phyloP scores from a whole-genome alignment of 2,113 vertebrate species.

The Eclectus roratus region DNA sequence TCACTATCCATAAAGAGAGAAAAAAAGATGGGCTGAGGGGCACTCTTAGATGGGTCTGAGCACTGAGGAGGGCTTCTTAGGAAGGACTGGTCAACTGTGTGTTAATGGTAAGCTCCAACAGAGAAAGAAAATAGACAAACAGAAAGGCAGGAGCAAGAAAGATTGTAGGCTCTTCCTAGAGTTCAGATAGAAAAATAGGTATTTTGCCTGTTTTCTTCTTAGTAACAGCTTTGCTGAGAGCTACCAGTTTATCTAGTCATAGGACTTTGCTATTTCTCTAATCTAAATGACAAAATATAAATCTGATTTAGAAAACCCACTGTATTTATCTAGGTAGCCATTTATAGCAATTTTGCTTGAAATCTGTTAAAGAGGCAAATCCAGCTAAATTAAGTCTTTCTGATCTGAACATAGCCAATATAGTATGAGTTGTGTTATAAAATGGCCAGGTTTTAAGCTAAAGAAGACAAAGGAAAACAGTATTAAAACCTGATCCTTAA shows the following conservation, averaged over 20 bases:
- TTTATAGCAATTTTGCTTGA: neutral
- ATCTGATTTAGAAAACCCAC: neutral
- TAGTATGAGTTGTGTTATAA: neutral
- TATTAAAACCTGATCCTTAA: neutral
- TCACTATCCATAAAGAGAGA: neutral
- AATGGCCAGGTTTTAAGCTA: neutral
- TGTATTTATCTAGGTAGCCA: fast-evolving
- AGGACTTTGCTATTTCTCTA: neutral
- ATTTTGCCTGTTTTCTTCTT: neutral
- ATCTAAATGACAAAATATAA: neutral
- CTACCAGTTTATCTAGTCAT: neutral
- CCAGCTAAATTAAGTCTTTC: neutral
- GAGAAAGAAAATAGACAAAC: neutral
- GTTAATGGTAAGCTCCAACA: neutral
- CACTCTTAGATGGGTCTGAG: neutral
- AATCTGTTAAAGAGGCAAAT: neutral
- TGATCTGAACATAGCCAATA: neutral
- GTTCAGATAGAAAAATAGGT: neutral
- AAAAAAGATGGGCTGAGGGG: neutral
- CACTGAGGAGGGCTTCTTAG: neutral
- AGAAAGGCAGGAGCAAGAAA: neutral
- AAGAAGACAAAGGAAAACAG: neutral
- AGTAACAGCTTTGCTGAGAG: neutral
- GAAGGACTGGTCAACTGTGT: no score
- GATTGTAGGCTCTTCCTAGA: neutral